Evolutionary conservation across 2,113 vertebrate species (phyloP).

Genomic region (Eonycteris spelaea): DNA sequence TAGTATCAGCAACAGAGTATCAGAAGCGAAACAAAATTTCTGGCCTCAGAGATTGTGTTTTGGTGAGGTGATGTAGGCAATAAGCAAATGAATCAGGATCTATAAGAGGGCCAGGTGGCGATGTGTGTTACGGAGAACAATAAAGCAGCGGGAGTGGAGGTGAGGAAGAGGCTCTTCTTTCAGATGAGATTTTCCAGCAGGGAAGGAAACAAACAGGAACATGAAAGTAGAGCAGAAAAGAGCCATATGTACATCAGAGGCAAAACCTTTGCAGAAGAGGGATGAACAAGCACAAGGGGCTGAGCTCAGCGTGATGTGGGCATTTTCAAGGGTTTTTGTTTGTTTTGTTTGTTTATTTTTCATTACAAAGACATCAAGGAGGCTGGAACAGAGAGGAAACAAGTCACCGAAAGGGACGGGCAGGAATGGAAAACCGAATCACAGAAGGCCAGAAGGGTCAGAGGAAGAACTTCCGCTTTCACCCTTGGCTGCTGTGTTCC

Average conservation of each 20-base stretch:
- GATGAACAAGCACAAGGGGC: not conserved
- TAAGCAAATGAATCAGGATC: not conserved
- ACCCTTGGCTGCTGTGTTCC: not conserved
- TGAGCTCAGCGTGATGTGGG: not conserved
- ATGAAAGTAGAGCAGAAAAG: not conserved
- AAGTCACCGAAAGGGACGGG: not conserved
- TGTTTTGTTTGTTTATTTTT: not conserved
- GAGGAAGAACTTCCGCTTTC: not conserved
- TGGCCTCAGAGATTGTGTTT: not conserved
- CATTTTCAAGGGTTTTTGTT: too few relatives aligned
- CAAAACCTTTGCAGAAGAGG: not conserved
- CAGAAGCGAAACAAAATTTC: not conserved
- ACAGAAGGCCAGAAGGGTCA: not conserved
- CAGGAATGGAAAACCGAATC: not conserved
- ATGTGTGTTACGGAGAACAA: not conserved
- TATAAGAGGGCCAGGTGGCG: too few relatives aligned
- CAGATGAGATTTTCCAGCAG: not conserved
- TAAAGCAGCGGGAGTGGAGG: not conserved
- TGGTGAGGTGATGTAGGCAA: not conserved
- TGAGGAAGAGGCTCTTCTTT: not conserved
- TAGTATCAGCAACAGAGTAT: not conserved
- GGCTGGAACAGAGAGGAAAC: not conserved
- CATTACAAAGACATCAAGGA: not conserved
- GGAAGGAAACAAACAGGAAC: not conserved
- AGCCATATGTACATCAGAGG: not conserved